phyloP scores from a whole-genome alignment of 2,888 invertebrate species.

The Euclidia mi region DNA sequence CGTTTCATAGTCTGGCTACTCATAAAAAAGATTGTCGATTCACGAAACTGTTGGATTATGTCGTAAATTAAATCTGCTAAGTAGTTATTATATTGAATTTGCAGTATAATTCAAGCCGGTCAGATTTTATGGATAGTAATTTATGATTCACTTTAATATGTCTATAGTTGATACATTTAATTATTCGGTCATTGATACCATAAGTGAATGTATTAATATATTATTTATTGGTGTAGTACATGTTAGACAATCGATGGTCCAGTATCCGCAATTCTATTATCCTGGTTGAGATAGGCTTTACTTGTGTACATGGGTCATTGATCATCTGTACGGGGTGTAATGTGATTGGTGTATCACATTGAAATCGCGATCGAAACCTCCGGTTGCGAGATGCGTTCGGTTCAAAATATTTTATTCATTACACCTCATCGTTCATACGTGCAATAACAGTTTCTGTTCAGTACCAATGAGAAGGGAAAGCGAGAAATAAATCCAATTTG shows the following conservation, averaged over 20 bases:
- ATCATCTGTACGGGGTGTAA: slow-evolving; percentile 54
- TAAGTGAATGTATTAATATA: background rate
- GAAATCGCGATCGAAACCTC: slow-evolving; percentile 69
- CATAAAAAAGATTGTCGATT: slow-evolving; percentile 18
- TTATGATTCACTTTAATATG: slow-evolving; percentile 12
- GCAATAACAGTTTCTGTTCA: slow-evolving; percentile 84
- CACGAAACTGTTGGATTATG: background rate
- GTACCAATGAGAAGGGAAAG: slow-evolving; percentile 80
- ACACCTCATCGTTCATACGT: slow-evolving; percentile 85
- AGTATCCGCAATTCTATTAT: slow-evolving; percentile 30
- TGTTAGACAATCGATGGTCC: slow-evolving; percentile 2
- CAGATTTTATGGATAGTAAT: slow-evolving; percentile 23
- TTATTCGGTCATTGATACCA: background rate
- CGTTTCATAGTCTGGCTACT: slow-evolving; percentile 2
- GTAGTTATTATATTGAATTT: slow-evolving; percentile 20
- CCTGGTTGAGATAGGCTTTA: slow-evolving; percentile 21
- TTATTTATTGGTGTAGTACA: background rate
- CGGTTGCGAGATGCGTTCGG: slow-evolving; percentile 75
- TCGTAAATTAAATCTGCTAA: background rate
- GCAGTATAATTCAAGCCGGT: slow-evolving; percentile 7
- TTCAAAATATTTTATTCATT: slow-evolving; percentile 83
- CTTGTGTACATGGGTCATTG: slow-evolving; percentile 40
- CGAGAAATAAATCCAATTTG: slow-evolving; percentile 88
- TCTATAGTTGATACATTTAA: slow-evolving; percentile 1
- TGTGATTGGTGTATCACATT: slow-evolving; percentile 67